Evolutionary conservation across 2,113 vertebrate species (phyloP).

Genomic region (Orycteropus afer): DNA sequence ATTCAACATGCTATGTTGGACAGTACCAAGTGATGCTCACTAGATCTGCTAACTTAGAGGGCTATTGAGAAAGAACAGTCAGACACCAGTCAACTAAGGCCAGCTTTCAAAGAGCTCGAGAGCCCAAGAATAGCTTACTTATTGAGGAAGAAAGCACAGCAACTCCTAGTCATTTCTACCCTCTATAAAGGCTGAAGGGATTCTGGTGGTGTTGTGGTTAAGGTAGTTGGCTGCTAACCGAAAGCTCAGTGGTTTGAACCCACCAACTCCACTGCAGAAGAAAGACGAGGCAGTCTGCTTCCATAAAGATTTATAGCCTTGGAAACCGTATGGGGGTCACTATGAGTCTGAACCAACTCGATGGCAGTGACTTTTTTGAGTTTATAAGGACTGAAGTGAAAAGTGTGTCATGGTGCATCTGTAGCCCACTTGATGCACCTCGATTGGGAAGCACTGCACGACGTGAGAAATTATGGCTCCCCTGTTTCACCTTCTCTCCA

Average conservation of each 20-base stretch:
- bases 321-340: too few species aligned
- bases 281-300: too few species aligned
- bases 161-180: neutral
- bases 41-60: neutral
- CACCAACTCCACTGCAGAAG: too few species aligned
- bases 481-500: neutral
- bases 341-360: too few species aligned
- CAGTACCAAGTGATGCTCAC: neutral
- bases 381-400: neutral
- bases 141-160: neutral
- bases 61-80: neutral
- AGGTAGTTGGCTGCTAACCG: too few species aligned
- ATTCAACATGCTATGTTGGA: neutral
- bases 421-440: neutral
- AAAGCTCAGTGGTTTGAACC: too few species aligned
- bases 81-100: neutral
- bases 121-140: neutral
- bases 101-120: neutral
- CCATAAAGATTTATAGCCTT: too few species aligned
- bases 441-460: neutral
- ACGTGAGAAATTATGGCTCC: neutral
- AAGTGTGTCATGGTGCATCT: rapidly evolving
- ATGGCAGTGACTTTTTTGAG: too few species aligned
- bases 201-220: too few species aligned
- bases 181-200: neutral